Evolutionary conservation across 2,888 invertebrate species (phyloP), one percentile per base, ranked within the genome.

Genomic region (Apodemia zela): DNA sequence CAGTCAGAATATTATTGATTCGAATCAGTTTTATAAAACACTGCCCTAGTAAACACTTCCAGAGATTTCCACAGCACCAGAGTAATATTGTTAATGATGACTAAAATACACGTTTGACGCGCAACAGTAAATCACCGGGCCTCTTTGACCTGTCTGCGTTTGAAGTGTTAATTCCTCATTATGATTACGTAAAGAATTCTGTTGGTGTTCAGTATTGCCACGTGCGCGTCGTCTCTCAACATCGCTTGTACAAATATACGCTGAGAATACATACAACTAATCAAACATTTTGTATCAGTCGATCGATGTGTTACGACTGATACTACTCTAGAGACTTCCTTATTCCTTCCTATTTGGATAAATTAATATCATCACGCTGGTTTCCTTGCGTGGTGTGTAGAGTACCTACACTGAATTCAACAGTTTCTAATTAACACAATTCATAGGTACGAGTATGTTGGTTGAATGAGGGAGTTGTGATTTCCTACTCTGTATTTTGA

Each of bases 221-320:
- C 64, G 65, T 66, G 66, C 65, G 61, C 63, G 63, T 62, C 65
- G 59, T 67, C 67, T 65, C 59, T 67, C 67, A 62, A 35, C 67
- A 62, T 61, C 58, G 45, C 59, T 42, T 47, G 45, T 64, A 66
- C 67, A 63, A 38, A 63, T 61, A 67, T 63, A 65, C 65, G 63
- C 63, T 63, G 45, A 17, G 17, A 47, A 47, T 47, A 47, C 45
- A 47, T 47, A 47, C 45, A 47, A 47, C 45, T 17, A 17, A 47
- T 47, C 45, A 47, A 47, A 47, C 45, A 47, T 47, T 45, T 47
- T 17, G 45, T 47, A 17, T 47, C 8, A 6, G n/a, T 17, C 17
- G 45, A 47, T 47, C 17, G 17, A 47, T 47, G 17, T 17, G 45
- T 17, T 47, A 47, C 45, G 17, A 47, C 45, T 8, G 6, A 7